Evolutionary conservation across 2,888 invertebrate species (phyloP), one percentile per base, ranked within the genome.

Genomic region (Rutpela maculata): DNA sequence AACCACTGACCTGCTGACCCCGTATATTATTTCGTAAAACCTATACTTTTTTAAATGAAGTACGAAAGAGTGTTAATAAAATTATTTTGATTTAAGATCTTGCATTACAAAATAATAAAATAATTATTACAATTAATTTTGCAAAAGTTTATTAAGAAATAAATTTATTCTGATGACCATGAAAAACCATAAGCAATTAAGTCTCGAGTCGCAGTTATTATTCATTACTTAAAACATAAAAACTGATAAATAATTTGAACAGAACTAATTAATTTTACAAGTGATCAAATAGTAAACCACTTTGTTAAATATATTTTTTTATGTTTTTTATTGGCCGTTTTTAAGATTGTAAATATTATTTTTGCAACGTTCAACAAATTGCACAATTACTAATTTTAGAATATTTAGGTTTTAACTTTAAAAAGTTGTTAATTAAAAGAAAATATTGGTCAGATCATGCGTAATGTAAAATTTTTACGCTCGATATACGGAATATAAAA

Each of bases 221-320:
- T 65, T 65, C 43, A 43, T 65, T 65, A 43, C 65, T 65, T 19
- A 65, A 65, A 43, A 65, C 43, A 43, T 31, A 38, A 38, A 65
- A 65, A 65, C 18, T 43, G 18, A 43, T 43, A 65, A 65, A 65
- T 38, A 65, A 65, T 65, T 38, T 19, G 43, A 65, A 65, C 65
- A 65, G 65, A 65, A 65, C 65, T 65, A 65, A 65, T 65, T 65
- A 65, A 65, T 65, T 38, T 65, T 65, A 65, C 43, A 65, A 65
- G 18, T 38, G 65, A 65, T 43, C 65, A 65, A 65, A 43, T 65
- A 43, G 65, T 65, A 65, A 65, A 65, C 65, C 65, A 65, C 65
- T 65, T 65, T 65, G 43, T 18, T 43, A 65, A 65, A 65, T 65
- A 31, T 10, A 65, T 65, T 65, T 65, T 65, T 65, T 65, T 1